Evolutionary conservation across 2,797 vertebrate species (phyloP).

Genomic region (Paratrypauchen microcephalus): DNA sequence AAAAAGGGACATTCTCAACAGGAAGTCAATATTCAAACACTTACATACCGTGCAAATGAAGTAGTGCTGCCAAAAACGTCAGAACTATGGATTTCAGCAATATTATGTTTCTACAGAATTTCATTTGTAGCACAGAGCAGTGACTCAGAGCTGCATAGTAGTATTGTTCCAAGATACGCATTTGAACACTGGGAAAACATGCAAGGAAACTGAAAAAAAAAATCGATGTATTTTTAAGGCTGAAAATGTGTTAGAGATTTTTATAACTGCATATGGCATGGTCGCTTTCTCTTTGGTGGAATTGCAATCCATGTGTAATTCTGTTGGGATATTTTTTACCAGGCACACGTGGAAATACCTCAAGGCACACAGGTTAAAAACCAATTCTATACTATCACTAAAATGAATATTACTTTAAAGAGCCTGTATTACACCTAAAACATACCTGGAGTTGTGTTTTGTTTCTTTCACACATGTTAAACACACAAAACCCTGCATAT

Average conservation of each 20-base stretch:
- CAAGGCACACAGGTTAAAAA: no score
- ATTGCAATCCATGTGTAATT: no score
- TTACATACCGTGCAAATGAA: slow-evolving; percentile 36
- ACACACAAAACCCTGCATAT: no score
- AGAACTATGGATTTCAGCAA: neutral
- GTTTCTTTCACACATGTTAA: no score
- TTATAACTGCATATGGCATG: no score
- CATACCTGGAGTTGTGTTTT: no score
- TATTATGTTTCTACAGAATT: neutral
- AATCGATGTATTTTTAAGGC: neutral
- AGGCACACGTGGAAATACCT: no score
- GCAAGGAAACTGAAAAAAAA: neutral
- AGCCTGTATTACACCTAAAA: no score
- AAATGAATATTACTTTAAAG: no score
- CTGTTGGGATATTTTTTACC: no score
- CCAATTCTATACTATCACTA: no score
- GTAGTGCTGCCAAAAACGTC: slow-evolving; percentile 15
- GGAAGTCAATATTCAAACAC: slow-evolving; percentile 63
- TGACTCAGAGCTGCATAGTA: neutral
- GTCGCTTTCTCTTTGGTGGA: no score
- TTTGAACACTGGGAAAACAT: neutral
- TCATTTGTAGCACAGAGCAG: neutral
- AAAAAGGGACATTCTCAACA: slow-evolving; percentile 62
- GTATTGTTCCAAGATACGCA: neutral
- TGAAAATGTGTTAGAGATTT: neutral